phyloP scores from a whole-genome alignment of 1,140 invertebrate genomes.

The Pteromalus puparum region DNA sequence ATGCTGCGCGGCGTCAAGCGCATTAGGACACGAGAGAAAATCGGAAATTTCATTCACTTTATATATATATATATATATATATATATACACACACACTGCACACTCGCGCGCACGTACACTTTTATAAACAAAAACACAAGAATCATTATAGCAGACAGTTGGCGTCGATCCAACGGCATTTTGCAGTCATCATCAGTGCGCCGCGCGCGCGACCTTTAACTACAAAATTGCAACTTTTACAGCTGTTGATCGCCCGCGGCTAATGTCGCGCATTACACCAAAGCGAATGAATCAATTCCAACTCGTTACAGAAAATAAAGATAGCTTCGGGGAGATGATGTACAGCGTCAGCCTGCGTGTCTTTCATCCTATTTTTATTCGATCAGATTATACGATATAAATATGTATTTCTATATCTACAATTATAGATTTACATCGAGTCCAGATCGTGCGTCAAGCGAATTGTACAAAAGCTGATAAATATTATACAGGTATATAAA shows the following conservation, averaged over 20 bases:
- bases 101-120: not conserved
- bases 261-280: not conserved
- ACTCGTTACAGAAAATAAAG: not conserved
- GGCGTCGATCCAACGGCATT: constrained; percentile 18
- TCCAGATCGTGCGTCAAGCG: not conserved
- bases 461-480: not conserved
- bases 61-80: constrained; percentile 8
- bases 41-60: constrained; percentile 23
- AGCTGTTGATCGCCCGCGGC: not conserved
- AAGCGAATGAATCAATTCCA: not conserved
- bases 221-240: constrained; percentile 30
- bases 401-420: too few relatives aligned
- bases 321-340: not conserved
- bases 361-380: too few relatives aligned
- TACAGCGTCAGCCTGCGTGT: too few relatives aligned
- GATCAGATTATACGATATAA: too few relatives aligned
- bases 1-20: too few relatives aligned
- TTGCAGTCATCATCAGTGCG: constrained; percentile 2
- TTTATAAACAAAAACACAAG: constrained; percentile 40
- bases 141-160: constrained; percentile 25
- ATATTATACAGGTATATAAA: not conserved
- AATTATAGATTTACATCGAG: too few relatives aligned
- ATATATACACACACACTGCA: too few relatives aligned
- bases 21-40: not conserved
- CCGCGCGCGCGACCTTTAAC: not conserved